These are phyloP conservation scores for Morpho achilles DNA, from an alignment of 2,888 invertebrate species.

Conservation along the genomic window DNA sequence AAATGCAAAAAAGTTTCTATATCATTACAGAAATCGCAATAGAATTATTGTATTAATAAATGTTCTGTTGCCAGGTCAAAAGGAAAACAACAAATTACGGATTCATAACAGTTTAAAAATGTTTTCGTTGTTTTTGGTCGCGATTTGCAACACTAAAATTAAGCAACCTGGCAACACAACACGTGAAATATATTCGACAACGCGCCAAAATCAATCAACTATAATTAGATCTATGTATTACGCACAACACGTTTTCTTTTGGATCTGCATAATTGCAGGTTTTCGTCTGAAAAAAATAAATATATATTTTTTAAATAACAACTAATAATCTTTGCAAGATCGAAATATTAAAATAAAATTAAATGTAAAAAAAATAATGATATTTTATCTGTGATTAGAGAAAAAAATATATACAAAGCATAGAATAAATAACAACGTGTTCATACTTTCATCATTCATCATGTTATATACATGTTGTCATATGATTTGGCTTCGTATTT, in stretches of 20 bases:
- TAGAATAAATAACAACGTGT: too few relatives aligned
- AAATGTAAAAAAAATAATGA: too few relatives aligned
- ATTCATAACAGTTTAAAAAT: not conserved
- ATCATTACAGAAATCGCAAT: not conserved
- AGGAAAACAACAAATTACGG: not conserved
- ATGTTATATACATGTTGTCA: too few relatives aligned
- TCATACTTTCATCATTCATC: too few relatives aligned
- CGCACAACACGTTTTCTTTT: conserved; percentile 52
- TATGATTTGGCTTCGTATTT: too few relatives aligned
- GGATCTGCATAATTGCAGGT: conserved; percentile 47
- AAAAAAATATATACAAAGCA: too few relatives aligned
- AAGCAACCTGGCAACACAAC: conserved; percentile 18
- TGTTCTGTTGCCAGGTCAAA: conserved; percentile 3
- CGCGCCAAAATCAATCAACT: conserved; percentile 53
- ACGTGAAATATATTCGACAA: conserved; percentile 44
- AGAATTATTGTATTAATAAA: not conserved
- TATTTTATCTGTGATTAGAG: too few relatives aligned
- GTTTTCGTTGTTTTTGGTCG: conserved; percentile 14
- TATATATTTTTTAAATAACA: too few relatives aligned
- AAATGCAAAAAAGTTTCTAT: too few relatives aligned
- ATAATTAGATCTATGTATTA: conserved; percentile 44
- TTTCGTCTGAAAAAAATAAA: conserved; percentile 42
- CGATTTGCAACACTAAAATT: conserved; percentile 3
- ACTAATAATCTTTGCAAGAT: too few relatives aligned
- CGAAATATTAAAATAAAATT: too few relatives aligned